Evolutionary conservation across 1,140 invertebrate species (phyloP), one percentile per base, ranked within the genome.

Genomic region (Monomorium pharaonis): DNA sequence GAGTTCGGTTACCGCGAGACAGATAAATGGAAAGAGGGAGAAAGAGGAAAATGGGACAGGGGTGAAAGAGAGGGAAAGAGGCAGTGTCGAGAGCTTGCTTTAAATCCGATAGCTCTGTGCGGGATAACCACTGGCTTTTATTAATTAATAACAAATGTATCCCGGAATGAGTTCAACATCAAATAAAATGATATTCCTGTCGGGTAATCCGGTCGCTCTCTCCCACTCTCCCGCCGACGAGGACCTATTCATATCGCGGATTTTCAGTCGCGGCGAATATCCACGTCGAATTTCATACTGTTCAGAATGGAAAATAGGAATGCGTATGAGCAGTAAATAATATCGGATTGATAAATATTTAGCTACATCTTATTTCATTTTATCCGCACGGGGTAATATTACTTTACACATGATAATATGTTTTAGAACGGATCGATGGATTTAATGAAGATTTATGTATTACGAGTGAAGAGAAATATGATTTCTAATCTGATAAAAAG

Each of bases 61-160:
- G 54, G 58, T 37, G 47, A 67, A n/a, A 65, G 67, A 72, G 67
- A 33, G 51, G 12, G 58, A 80, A 62, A 81, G 75, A 85, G 58
- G 69, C 86, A 88, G 75, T 90, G 92, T 92, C 92, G 78, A 83
- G 78, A 83, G 78, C 42, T 89, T 87, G 86, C 92, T 92, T 93
- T 92, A 92, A 93, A 92, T 91, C 86, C 89, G 91, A 92, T 91
- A 93, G 85, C 89, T 85, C 88, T 83, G 86, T 85, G 81, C 51
- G 51, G 63, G 42, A 24, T 76, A 70, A 74, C 84, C 84, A 69
- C 74, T 42, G 84, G 84, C 86, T 92, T 92, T 93, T 93, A 92
- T 93, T 92, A 93, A 94, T 94, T 92, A 92, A 94, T 92, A 92
- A 93, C 90, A 93, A 92, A 94, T 93, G 91, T 92, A 92, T 92